phyloP scores from a whole-genome alignment of 2,888 invertebrate genomes.

The Leucania comma region DNA sequence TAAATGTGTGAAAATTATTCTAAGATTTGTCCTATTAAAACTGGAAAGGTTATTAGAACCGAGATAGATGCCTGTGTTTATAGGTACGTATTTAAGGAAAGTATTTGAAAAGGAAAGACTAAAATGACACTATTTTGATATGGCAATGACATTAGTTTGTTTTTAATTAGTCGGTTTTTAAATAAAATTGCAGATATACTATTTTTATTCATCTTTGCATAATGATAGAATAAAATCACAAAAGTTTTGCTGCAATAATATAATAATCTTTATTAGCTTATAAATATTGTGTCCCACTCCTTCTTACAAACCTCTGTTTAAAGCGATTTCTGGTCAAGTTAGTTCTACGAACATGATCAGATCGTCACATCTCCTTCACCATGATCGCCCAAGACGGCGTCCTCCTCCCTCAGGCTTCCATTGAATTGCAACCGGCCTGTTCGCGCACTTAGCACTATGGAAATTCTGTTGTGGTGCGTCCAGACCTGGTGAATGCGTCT shows the following conservation, averaged over 20 bases:
- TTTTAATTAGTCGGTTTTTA: slow-evolving; percentile 16
- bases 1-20: slow-evolving; percentile 8
- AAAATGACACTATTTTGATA: slow-evolving; percentile 51
- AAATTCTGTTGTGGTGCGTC: too few species aligned
- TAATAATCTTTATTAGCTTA: not conserved
- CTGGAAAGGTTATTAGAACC: slow-evolving; percentile 18
- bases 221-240: not conserved
- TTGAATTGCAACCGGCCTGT: too few species aligned
- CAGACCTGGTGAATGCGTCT: too few species aligned
- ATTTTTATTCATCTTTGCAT: too few species aligned
- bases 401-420: too few species aligned
- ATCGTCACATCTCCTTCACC: too few species aligned
- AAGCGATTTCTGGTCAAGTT: too few species aligned
- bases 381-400: too few species aligned
- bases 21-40: slow-evolving; percentile 10
- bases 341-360: too few species aligned
- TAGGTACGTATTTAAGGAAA: slow-evolving; percentile 18
- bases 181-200: not conserved
- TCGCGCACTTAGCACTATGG: too few species aligned
- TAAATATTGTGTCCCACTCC: too few species aligned
- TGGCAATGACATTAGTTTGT: slow-evolving; percentile 15
- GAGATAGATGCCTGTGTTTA: slow-evolving; percentile 6
- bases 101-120: slow-evolving; percentile 18
- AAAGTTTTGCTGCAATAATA: not conserved
- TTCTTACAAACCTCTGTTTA: too few species aligned